Percentiles rank a stretch among this genome's conserved stretches.
These are phyloP conservation scores for Aegithalos caudatus DNA, from an alignment of 2,113 vertebrate species.

Conservation along the genomic window DNA sequence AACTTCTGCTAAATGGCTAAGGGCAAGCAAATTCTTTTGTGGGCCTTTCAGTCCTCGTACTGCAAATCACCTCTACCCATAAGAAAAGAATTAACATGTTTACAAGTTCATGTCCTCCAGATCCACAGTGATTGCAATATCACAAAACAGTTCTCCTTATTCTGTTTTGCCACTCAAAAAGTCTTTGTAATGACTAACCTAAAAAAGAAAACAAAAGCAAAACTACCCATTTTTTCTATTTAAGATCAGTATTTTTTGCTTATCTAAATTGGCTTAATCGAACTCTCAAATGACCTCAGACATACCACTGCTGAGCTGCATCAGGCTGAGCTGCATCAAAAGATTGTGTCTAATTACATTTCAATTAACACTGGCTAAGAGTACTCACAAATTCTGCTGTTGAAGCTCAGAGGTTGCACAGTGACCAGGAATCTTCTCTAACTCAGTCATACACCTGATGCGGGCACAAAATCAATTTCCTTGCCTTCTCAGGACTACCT, in stretches of 20 bases:
- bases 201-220: too few species aligned
- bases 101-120: background rate
- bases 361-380: background rate
- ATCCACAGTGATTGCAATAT: background rate
- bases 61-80: background rate
- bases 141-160: background rate
- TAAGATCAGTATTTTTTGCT: background rate
- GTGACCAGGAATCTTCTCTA: background rate
- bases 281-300: background rate
- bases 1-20: background rate
- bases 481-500: background rate
- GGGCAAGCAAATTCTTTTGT: background rate
- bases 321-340: background rate
- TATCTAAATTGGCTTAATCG: background rate
- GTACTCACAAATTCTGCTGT: background rate
- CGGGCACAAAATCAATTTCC: background rate
- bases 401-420: background rate
- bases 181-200: background rate
- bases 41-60: background rate
- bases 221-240: rapidly evolving
- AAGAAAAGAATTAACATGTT: background rate
- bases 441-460: background rate
- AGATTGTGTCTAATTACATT: background rate
- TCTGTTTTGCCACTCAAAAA: background rate
- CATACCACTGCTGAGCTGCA: background rate